Conservation (phyloP, 2,797 vertebrate species). For the Allobates femoralis region DNA sequence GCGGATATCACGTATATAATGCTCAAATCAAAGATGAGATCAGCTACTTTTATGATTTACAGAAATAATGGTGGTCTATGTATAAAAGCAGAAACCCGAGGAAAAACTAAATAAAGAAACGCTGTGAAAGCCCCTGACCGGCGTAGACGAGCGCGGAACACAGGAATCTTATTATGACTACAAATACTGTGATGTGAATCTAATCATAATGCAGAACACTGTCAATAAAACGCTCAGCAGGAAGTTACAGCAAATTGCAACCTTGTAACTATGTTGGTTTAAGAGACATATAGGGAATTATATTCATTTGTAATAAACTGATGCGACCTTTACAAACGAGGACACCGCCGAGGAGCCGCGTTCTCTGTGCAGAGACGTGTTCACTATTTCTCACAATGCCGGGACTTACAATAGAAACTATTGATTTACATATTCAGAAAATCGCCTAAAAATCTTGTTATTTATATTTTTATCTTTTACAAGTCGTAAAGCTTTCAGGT, state of each 20-base stretch:
- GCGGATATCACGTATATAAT: conserved; percentile 55
- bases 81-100: conserved; percentile 26
- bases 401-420: neutral
- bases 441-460: too few relatives aligned
- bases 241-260: neutral
- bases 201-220: conserved; percentile 11
- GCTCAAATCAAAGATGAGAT: conserved; percentile 56
- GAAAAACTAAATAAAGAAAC: neutral
- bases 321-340: neutral
- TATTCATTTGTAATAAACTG: conserved; percentile 8
- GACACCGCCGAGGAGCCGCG: neutral
- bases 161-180: conserved; percentile 12
- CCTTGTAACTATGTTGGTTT: conserved; percentile 3
- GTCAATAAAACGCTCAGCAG: conserved; percentile 5
- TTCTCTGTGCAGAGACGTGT: neutral
- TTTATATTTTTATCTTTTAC: neutral
- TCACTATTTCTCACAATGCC: neutral
- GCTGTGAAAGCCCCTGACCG: neutral
- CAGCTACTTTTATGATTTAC: conserved; percentile 35
- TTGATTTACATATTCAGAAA: neutral
- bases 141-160: conserved; percentile 16
- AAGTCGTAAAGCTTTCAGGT: neutral
- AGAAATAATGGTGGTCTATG: conserved; percentile 43
- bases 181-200: neutral
- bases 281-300: conserved; percentile 20